These are phyloP conservation scores for Caradrina kadenii DNA, from an alignment of 2,888 invertebrate genomes.

Conservation along the genomic window DNA sequence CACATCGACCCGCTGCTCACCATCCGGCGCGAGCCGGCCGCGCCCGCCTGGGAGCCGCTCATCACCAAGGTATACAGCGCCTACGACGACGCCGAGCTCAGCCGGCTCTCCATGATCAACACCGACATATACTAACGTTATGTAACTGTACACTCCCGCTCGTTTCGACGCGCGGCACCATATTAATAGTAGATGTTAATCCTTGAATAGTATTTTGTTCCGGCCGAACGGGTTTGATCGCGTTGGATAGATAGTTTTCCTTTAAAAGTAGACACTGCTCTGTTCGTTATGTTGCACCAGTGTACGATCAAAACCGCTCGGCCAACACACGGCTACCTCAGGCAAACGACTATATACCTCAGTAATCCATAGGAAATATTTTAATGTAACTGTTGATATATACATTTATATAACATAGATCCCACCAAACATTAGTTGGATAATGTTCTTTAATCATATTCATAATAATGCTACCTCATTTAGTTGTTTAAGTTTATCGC, in stretches of 20 bases:
- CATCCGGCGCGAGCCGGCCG: conserved; percentile 67
- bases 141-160: conserved; percentile 10
- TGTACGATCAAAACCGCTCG: conserved; percentile 40
- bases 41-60: conserved; percentile 73
- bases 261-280: conserved; percentile 38
- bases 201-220: conserved; percentile 69
- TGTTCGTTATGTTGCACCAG: conserved; percentile 36
- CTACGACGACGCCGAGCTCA: conserved; percentile 69
- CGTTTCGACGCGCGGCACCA: conserved; percentile 35
- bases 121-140: conserved; percentile 74
- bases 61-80: conserved; percentile 74
- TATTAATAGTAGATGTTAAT: conserved; percentile 61
- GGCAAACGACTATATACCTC: conserved; percentile 85
- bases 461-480: conserved; percentile 89
- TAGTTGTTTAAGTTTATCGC: conserved; percentile 74
- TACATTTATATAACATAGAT: conserved; percentile 82
- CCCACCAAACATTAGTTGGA: conserved; percentile 88
- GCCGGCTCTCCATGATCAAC: conserved; percentile 72
- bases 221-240: conserved; percentile 58
- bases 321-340: conserved; percentile 82
- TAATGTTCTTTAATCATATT: conserved; percentile 82
- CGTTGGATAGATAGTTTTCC: conserved; percentile 43
- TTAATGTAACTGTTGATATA: conserved; percentile 83
- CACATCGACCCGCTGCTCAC: conserved; percentile 85
- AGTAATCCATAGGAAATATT: conserved; percentile 86